Percentiles rank a stretch among this genome's conserved stretches.
phyloP scores from a whole-genome alignment of 2,797 vertebrate species.

The Chiropotes sagulatus region DNA sequence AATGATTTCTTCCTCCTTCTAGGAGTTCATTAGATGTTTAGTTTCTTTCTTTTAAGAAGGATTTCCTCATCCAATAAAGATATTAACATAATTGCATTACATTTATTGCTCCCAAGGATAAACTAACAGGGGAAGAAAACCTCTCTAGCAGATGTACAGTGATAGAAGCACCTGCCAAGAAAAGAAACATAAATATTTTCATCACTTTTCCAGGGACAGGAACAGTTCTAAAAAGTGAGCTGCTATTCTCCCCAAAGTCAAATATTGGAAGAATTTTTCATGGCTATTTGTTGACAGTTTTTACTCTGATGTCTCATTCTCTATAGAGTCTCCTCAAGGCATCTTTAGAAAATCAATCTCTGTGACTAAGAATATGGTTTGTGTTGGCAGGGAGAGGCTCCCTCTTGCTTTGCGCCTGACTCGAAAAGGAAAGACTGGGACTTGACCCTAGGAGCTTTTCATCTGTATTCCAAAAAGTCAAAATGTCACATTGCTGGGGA shows the following conservation, averaged over 20 bases:
- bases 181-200: background rate
- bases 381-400: background rate
- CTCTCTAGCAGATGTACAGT: background rate
- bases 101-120: slow-evolving; percentile 9
- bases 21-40: background rate
- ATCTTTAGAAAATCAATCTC: background rate
- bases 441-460: background rate
- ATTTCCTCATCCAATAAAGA: background rate
- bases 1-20: background rate
- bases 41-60: slow-evolving; percentile 23
- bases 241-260: background rate
- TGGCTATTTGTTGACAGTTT: background rate
- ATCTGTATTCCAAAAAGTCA: fast-evolving
- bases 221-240: background rate
- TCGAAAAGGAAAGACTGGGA: background rate
- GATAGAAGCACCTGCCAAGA: background rate
- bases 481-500: background rate
- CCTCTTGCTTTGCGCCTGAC: background rate
- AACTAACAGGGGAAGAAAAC: background rate
- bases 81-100: background rate
- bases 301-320: background rate
- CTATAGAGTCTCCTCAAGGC: fast-evolving
- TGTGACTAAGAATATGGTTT: fast-evolving
- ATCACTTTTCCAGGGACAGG: background rate
- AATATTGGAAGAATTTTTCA: fast-evolving